Evolutionary conservation across 2,888 invertebrate genomes (phyloP).

Genomic region (Microdon myrmicae): DNA sequence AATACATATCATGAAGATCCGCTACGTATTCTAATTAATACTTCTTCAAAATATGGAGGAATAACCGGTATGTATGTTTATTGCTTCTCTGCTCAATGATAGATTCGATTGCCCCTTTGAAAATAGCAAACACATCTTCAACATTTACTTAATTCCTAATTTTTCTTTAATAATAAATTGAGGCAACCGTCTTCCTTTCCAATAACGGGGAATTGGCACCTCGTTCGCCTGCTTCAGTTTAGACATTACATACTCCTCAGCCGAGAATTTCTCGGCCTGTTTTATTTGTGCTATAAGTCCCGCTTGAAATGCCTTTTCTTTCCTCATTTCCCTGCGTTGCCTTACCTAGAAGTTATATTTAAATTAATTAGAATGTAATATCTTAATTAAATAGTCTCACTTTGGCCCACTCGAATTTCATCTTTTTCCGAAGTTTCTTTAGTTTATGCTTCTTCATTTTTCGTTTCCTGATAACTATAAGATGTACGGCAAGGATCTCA

Average conservation of each 20-base stretch:
- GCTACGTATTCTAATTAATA: too few species aligned
- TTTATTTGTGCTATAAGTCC: slow-evolving; percentile 75
- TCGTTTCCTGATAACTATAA: slow-evolving; percentile 80
- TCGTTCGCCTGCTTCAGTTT: slow-evolving; percentile 73
- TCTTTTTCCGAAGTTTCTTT: slow-evolving; percentile 80
- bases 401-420: slow-evolving; percentile 81
- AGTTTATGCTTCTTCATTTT: slow-evolving; percentile 91
- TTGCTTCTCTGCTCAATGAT: too few species aligned
- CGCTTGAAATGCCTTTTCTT: slow-evolving; percentile 82
- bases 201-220: slow-evolving; percentile 70
- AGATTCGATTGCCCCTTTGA: too few species aligned
- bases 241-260: slow-evolving; percentile 76
- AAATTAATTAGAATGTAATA: slow-evolving; percentile 5
- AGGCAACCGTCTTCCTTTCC: slow-evolving; percentile 74
- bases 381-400: slow-evolving; percentile 60
- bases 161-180: slow-evolving; percentile 76
- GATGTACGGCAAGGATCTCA: slow-evolving; percentile 76
- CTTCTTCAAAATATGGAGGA: too few species aligned
- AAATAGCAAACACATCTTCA: slow-evolving; percentile 37
- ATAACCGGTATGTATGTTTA: too few species aligned
- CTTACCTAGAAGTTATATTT: slow-evolving; percentile 68
- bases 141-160: slow-evolving; percentile 68
- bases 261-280: slow-evolving; percentile 79
- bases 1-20: too few species aligned
- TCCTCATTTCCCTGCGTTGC: slow-evolving; percentile 76